Evolutionary conservation across 2,888 invertebrate genomes (phyloP).

Genomic region (Linyphia triangularis): DNA sequence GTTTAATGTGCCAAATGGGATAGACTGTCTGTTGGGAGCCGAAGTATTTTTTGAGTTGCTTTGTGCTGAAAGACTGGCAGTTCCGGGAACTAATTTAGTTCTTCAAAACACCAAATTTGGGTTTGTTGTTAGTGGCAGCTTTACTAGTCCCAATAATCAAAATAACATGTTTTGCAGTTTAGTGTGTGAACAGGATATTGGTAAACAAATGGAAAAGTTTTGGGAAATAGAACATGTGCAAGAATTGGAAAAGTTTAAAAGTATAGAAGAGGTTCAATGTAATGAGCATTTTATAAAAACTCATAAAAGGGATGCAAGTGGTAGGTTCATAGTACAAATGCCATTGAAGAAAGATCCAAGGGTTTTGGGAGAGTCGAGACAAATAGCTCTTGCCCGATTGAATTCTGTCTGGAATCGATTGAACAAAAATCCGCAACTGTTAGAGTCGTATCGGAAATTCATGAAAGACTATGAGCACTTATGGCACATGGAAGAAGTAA

Average conservation of each 20-base stretch:
- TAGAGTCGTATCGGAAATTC: conserved; percentile 14
- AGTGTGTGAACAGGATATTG: neutral
- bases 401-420: conserved; percentile 4
- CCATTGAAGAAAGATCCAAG: neutral
- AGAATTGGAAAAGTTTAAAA: neutral
- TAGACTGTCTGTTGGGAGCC: neutral
- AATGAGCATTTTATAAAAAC: neutral
- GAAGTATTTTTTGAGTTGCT: neutral
- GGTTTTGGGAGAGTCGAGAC: neutral
- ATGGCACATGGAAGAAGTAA: neutral
- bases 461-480: neutral
- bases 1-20: conserved; percentile 1
- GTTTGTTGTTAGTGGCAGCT: neutral
- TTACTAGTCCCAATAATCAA: neutral
- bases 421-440: neutral
- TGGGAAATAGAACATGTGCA: neutral
- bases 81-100: neutral
- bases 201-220: neutral
- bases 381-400: neutral
- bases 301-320: neutral
- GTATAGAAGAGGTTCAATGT: neutral
- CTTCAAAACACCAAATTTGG: conserved; percentile 22
- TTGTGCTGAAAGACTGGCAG: neutral
- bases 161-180: neutral
- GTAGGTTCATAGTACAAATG: neutral